A percentile compares a stretch with the other conserved stretches of the same genome.
Conservation (phyloP, 2,797 vertebrate genomes). For the Peromyscus aztecus region DNA sequence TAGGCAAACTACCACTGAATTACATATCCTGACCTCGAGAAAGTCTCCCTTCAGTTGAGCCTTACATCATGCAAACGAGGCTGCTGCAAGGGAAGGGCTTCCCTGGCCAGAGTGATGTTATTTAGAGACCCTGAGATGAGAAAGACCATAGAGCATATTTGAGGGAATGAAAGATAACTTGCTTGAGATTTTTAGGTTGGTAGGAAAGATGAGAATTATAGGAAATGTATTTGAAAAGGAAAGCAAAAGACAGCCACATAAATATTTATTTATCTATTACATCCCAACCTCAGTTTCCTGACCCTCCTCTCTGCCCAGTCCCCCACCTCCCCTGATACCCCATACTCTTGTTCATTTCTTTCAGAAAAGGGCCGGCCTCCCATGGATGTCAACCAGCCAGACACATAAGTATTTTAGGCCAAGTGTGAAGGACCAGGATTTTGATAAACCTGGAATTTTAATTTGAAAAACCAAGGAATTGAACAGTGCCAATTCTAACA, state of each 20-base stretch:
- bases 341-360: not conserved
- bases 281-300: not conserved
- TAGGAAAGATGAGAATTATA: not conserved
- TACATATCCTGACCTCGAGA: not conserved
- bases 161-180: not conserved
- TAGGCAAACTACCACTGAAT: not conserved
- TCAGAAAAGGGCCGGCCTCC: not conserved
- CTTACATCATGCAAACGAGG: not conserved
- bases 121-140: not conserved
- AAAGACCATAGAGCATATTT: not conserved
- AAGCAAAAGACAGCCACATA: not conserved
- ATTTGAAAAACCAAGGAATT: not conserved
- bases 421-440: not conserved
- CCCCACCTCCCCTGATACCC: not conserved
- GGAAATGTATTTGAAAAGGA: constrained; percentile 30
- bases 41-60: not conserved
- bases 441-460: not conserved
- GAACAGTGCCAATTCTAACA: not conserved
- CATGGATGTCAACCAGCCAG: not conserved
- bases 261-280: not conserved
- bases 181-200: not conserved
- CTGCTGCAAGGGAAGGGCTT: not conserved
- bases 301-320: not conserved
- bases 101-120: not conserved
- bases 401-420: not conserved